Percentiles rank a stretch among this genome's conserved stretches.
Conservation (phyloP, 2,113 vertebrate genomes). For the Cynocephalus volans region DNA sequence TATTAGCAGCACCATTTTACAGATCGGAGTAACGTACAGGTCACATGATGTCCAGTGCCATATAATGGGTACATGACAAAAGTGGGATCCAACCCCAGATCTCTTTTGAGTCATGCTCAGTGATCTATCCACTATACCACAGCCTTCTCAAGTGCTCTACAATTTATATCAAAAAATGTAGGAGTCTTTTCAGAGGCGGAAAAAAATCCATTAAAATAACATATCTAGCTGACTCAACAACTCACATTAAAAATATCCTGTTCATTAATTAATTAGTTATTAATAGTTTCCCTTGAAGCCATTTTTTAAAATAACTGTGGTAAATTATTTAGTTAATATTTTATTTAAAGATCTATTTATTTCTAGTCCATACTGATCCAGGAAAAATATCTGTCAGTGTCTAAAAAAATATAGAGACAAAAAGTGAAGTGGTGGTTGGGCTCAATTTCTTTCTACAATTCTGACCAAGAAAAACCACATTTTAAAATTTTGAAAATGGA, state of each 20-base stretch:
- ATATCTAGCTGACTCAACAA: background rate
- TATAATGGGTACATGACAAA: background rate
- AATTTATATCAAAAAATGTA: background rate
- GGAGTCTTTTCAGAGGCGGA: background rate
- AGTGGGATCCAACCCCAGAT: background rate
- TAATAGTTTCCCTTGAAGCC: background rate
- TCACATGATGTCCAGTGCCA: background rate
- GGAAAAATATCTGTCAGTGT: background rate
- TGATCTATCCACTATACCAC: background rate
- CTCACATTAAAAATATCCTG: background rate
- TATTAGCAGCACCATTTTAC: background rate
- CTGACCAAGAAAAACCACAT: background rate
- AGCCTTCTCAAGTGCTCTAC: background rate
- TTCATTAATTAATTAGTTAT: constrained; percentile 21
- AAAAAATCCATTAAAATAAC: constrained; percentile 7
- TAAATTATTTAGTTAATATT: constrained; percentile 34
- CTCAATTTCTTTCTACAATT: constrained; percentile 13
- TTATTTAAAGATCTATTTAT: constrained; percentile 43
- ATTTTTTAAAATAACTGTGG: constrained; percentile 5
- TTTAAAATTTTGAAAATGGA: constrained; percentile 15
- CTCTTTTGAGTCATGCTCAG: background rate
- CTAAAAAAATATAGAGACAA: constrained; percentile 1
- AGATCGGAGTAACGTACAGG: background rate
- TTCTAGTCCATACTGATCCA: background rate
- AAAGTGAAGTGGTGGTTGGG: background rate